Evolutionary conservation across 1,140 invertebrate species (phyloP).

Genomic region (Pseudobourletiella spinata): DNA sequence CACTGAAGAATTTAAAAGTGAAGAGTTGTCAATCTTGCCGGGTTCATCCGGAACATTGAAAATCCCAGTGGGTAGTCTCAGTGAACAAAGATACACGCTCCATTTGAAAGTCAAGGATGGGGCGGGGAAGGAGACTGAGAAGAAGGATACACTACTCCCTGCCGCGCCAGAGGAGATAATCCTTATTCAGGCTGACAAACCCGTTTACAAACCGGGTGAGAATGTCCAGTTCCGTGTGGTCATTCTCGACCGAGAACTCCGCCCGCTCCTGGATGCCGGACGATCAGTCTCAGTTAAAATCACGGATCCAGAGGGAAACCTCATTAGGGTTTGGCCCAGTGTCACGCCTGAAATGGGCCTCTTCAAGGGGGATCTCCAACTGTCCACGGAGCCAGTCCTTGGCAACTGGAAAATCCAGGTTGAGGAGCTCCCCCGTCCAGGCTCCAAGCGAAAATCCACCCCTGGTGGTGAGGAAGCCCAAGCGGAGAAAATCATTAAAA

Average conservation of each 20-base stretch:
- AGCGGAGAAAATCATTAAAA: not conserved
- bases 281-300: conserved; percentile 49
- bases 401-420: conserved; percentile 79
- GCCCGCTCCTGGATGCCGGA: conserved; percentile 52
- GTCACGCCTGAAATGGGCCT: conserved; percentile 63
- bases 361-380: conserved; percentile 62
- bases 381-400: conserved; percentile 71
- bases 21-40: too few relatives aligned
- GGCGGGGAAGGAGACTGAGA: conserved; percentile 60
- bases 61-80: conserved; percentile 57
- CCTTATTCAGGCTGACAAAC: conserved; percentile 88
- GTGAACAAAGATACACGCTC: conserved; percentile 62
- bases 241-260: conserved; percentile 61
- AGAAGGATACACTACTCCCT: conserved; percentile 51
- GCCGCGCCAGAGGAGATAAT: conserved; percentile 70
- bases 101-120: conserved; percentile 58
- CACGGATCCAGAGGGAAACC: conserved; percentile 65
- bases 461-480: conserved; percentile 48
- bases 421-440: too few relatives aligned
- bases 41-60: not conserved
- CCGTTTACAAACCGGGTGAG: conserved; percentile 80
- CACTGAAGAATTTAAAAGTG: not conserved
- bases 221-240: conserved; percentile 76
- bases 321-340: conserved; percentile 66
- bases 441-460: too few relatives aligned